Evolutionary conservation across 2,113 vertebrate genomes (phyloP).

Genomic region (Anoplopoma fimbria): DNA sequence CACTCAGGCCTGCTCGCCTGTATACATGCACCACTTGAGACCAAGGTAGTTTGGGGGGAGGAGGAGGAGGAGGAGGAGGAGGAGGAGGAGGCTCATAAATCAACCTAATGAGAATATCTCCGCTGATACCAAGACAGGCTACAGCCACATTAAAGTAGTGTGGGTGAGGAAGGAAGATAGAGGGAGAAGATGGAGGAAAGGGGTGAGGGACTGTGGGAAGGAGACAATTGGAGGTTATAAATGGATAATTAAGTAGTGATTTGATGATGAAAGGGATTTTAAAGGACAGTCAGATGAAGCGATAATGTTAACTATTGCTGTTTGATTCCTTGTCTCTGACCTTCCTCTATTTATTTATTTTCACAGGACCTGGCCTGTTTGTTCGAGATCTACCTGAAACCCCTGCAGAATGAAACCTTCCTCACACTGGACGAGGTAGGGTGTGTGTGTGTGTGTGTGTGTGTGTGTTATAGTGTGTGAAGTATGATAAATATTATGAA

Average conservation of each 20-base stretch:
- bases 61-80: not conserved
- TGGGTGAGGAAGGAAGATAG: not conserved
- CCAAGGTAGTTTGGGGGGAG: slow-evolving; percentile 27
- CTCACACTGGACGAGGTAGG: slow-evolving; percentile 95
- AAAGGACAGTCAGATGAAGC: slow-evolving; percentile 14
- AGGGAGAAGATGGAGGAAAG: slow-evolving; percentile 28
- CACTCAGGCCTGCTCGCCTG: slow-evolving; percentile 28
- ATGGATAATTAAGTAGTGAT: slow-evolving; percentile 15
- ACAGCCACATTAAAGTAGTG: slow-evolving; percentile 63
- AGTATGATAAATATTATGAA: not conserved
- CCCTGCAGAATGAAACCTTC: slow-evolving; percentile 95
- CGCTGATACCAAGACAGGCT: slow-evolving; percentile 68
- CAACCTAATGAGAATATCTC: slow-evolving; percentile 80
- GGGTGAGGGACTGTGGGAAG: slow-evolving; percentile 21
- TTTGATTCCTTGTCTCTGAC: slow-evolving; percentile 39
- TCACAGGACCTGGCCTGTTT: slow-evolving; percentile 93
- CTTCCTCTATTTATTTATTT: slow-evolving; percentile 8
- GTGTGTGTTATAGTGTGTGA: slow-evolving; percentile 69
- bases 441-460: not conserved
- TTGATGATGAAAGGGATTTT: slow-evolving; percentile 38
- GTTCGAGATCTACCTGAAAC: slow-evolving; percentile 95
- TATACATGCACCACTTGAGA: slow-evolving; percentile 50
- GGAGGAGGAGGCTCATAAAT: slow-evolving; percentile 69
- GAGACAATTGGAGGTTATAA: slow-evolving; percentile 46
- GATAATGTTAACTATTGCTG: not conserved